Evolutionary conservation across 2,113 vertebrate genomes (phyloP), one percentile per base, ranked within the genome.

Genomic region (Pholis gunnellus): DNA sequence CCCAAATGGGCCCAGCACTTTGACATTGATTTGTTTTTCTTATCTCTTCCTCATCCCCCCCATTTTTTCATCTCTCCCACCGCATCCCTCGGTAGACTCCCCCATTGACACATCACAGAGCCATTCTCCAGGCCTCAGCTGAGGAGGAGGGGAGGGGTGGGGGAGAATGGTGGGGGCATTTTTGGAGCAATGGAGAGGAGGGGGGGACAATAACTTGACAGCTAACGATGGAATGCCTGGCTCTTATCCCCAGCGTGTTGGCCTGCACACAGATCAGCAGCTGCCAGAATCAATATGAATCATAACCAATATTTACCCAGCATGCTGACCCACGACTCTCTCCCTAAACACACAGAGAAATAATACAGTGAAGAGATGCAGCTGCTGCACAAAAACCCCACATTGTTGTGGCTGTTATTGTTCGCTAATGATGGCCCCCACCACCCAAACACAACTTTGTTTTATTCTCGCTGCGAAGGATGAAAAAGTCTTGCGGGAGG

Each of bases 211-310:
- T 92, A 93, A 88, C 60, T 90, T 91, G 94, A 94, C 91, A 90
- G 92, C 90, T 85, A 85, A 91, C 91, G 85, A 92, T 92, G 92
- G 94, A 93, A 94, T 94, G 91, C 89, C 88, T 90, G 89, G 83
- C 85, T 93, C 76, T 75, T 72, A 77, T 92, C 93, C 89, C 89
- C 87, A 50, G 85, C 48, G 88, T 88, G 86, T 52, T 86, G 88
- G 89, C 89, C 92, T 89, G 84, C 78, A 81, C 92, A 91, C 87
- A 87, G 87, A 94, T 91, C 89, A 92, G 91, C 91, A 89, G 92
- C 93, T 94, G 94, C 91, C 94, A 94, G 77, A 93, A 90, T 94
- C 93, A 92, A 94, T 94, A 93, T 89, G 90, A 91, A 91, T 94
- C 94, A 94, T 93, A 93, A 94, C 91, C 92, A 92, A 94, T 93